These are phyloP conservation scores for Ennomos quercinarius DNA, from an alignment of 2,888 invertebrate species.

Conservation along the genomic window DNA sequence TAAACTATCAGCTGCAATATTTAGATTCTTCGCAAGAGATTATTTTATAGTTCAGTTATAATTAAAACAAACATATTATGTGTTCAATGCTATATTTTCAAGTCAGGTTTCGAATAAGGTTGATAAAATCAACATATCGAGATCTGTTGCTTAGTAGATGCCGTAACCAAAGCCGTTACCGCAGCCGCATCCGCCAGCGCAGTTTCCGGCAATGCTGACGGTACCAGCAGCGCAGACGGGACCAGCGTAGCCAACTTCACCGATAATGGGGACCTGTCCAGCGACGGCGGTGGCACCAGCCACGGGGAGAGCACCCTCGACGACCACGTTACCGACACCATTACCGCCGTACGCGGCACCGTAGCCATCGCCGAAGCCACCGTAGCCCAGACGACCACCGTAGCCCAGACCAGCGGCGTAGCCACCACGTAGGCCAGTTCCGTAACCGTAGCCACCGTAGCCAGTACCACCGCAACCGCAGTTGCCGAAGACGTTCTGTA, in stretches of 20 bases:
- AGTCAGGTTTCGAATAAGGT: too few species aligned
- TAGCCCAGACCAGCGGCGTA: too few species aligned
- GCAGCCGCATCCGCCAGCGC: constrained; percentile 8
- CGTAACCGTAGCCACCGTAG: constrained; percentile 8
- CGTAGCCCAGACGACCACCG: neutral
- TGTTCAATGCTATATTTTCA: too few species aligned
- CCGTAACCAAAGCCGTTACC: constrained; percentile 15
- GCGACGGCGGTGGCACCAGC: constrained; percentile 49
- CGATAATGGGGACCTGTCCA: constrained; percentile 54
- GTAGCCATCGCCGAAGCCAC: constrained; percentile 2
- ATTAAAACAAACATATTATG: too few species aligned
- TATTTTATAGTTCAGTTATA: too few species aligned
- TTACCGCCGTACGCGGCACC: constrained; percentile 11
- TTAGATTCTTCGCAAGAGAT: too few species aligned
- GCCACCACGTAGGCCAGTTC: neutral
- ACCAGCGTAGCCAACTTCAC: constrained; percentile 53
- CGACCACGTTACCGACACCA: constrained; percentile 35
- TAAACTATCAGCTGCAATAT: too few species aligned
- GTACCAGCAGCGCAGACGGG: constrained; percentile 47
- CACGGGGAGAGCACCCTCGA: constrained; percentile 51
- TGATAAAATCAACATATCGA: too few species aligned
- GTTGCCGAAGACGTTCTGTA: constrained; percentile 11
- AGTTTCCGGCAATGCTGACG: constrained; percentile 33
- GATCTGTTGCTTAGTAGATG: constrained; percentile 13
- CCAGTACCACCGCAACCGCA: constrained; percentile 2